Percentiles rank a stretch among this genome's conserved stretches.
These are phyloP conservation scores for Tethea ocularis DNA, from an alignment of 2,888 invertebrate genomes.

Conservation along the genomic window DNA sequence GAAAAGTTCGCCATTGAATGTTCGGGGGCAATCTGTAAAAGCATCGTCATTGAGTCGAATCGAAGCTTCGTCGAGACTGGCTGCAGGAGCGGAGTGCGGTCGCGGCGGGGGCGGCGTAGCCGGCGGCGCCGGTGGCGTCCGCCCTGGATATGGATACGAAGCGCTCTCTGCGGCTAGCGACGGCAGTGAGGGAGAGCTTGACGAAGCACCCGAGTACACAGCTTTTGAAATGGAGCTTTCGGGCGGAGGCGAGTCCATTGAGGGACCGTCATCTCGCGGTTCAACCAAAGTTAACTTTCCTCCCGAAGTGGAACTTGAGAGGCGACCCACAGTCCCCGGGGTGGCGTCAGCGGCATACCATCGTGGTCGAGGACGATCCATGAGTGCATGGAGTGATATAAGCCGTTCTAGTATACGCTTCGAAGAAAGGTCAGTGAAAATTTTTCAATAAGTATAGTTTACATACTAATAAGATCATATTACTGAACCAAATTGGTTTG, in stretches of 20 bases:
- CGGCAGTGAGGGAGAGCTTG: slow-evolving; percentile 75
- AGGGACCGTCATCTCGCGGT: slow-evolving; percentile 73
- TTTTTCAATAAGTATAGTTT: background rate
- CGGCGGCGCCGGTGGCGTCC: slow-evolving; percentile 66
- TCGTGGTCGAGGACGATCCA: slow-evolving; percentile 87
- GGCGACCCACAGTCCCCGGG: slow-evolving; percentile 71
- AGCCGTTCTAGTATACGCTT: slow-evolving; percentile 92
- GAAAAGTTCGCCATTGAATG: slow-evolving; percentile 65
- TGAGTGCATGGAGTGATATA: slow-evolving; percentile 95
- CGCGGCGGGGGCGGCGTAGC: slow-evolving; percentile 55
- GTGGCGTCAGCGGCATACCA: slow-evolving; percentile 75
- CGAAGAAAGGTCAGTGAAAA: slow-evolving; percentile 86
- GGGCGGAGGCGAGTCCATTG: slow-evolving; percentile 69
- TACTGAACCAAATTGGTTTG: too few relatives aligned
- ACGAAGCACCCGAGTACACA: slow-evolving; percentile 71
- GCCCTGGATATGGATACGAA: slow-evolving; percentile 79
- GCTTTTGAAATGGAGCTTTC: slow-evolving; percentile 77
- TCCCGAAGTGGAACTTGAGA: slow-evolving; percentile 80
- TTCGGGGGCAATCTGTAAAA: slow-evolving; percentile 66
- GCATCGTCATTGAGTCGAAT: slow-evolving; percentile 77
- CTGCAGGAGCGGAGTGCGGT: slow-evolving; percentile 62
- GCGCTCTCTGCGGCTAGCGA: slow-evolving; percentile 78
- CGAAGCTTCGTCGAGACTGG: slow-evolving; percentile 72
- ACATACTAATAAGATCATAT: background rate
- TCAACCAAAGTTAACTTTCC: slow-evolving; percentile 88